Percentiles rank a stretch among this genome's conserved stretches.
Evolutionary conservation across 2,888 invertebrate species (phyloP).

Genomic region (Erebia ligea): DNA sequence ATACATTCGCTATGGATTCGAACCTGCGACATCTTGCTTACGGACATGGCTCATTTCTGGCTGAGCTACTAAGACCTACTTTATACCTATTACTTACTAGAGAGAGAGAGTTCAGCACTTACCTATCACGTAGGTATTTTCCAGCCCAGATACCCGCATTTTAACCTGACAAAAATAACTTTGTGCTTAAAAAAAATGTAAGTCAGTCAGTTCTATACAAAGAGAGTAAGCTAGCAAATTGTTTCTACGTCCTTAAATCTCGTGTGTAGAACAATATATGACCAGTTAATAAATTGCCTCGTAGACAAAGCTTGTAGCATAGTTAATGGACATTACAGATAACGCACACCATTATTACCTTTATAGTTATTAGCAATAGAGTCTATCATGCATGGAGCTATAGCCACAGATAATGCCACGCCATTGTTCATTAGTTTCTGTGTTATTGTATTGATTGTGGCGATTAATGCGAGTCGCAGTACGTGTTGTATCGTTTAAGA

Average conservation of each 20-base stretch:
- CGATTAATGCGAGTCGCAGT: constrained; percentile 3
- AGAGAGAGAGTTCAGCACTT: too few relatives aligned
- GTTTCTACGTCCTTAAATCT: neutral
- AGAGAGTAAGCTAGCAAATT: neutral
- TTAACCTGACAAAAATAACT: too few relatives aligned
- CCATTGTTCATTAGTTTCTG: constrained; percentile 6
- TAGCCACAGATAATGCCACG: constrained; percentile 24
- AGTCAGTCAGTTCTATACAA: too few relatives aligned
- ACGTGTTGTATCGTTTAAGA: neutral
- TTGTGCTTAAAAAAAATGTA: too few relatives aligned
- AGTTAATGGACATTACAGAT: constrained; percentile 41
- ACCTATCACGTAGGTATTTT: too few relatives aligned
- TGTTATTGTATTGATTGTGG: constrained; percentile 20
- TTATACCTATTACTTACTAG: too few relatives aligned
- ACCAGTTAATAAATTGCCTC: constrained; percentile 45
- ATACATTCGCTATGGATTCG: too few relatives aligned
- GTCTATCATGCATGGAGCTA: constrained; percentile 34
- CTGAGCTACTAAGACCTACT: too few relatives aligned
- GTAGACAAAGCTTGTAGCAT: constrained; percentile 43
- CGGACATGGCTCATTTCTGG: too few relatives aligned
- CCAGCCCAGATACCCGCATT: too few relatives aligned
- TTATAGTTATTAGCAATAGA: constrained; percentile 37
- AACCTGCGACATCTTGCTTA: too few relatives aligned
- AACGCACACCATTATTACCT: constrained; percentile 38
- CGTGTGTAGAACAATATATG: constrained; percentile 30